Conservation (phyloP, 2,797 vertebrate genomes). For the Parauchenoglanis ngamensis region DNA sequence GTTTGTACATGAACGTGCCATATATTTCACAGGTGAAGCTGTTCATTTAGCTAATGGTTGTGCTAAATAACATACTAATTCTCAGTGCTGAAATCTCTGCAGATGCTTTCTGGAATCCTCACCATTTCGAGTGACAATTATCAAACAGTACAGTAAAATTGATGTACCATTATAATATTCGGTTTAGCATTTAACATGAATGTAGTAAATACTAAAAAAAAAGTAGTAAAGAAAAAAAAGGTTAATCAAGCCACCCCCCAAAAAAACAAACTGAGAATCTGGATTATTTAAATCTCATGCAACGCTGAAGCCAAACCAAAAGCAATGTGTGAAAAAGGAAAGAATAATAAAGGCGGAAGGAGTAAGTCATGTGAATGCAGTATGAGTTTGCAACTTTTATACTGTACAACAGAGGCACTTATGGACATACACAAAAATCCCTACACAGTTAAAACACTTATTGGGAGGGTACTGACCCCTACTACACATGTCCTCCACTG, state of each 20-base stretch:
- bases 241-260: background rate
- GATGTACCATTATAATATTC: constrained; percentile 54
- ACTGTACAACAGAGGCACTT: constrained; percentile 9
- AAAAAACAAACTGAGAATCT: background rate
- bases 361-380: constrained; percentile 18
- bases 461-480: background rate
- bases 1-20: background rate
- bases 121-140: background rate
- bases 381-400: constrained; percentile 6
- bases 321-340: constrained; percentile 6
- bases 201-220: background rate
- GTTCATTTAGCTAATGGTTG: too few relatives aligned
- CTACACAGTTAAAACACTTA: background rate
- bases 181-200: constrained; percentile 42
- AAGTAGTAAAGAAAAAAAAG: background rate
- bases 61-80: background rate
- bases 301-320: constrained; percentile 57
- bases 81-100: background rate
- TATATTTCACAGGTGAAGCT: background rate
- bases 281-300: constrained; percentile 55
- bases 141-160: background rate
- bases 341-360: constrained; percentile 28
- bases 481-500: background rate
- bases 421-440: background rate
- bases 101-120: constrained; percentile 34